Conservation (phyloP, 2,113 vertebrate species). For the Labeo catla region DNA sequence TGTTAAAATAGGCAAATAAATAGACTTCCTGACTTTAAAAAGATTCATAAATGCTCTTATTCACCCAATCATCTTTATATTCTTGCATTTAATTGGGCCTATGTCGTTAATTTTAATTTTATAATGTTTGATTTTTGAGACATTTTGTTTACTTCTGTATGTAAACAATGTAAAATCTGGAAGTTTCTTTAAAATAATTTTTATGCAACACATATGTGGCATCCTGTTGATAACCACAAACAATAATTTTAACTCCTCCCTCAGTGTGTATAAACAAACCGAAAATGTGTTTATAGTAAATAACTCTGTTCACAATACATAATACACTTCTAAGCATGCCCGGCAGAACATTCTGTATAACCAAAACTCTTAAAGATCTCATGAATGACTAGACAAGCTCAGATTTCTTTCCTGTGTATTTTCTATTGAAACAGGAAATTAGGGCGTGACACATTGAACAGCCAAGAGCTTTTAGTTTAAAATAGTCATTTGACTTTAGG, state of each 20-base stretch:
- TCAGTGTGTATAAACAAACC: not conserved
- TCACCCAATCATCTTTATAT: no score
- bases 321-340: not conserved
- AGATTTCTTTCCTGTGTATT: not conserved
- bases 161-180: no score
- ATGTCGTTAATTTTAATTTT: no score
- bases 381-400: not conserved
- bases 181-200: not conserved
- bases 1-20: no score
- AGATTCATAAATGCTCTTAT: no score
- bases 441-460: not conserved
- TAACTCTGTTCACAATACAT: not conserved
- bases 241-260: not conserved
- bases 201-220: not conserved
- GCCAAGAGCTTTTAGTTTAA: not conserved
- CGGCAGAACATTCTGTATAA: not conserved
- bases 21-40: no score
- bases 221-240: not conserved
- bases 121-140: no score
- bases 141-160: not conserved
- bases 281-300: not conserved
- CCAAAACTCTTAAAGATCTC: not conserved
- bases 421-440: not conserved
- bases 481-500: not conserved
- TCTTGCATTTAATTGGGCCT: no score